Base-by-base conservation (phyloP, 2,113 vertebrate genomes). In the Notarius quadriscutis region DNA sequence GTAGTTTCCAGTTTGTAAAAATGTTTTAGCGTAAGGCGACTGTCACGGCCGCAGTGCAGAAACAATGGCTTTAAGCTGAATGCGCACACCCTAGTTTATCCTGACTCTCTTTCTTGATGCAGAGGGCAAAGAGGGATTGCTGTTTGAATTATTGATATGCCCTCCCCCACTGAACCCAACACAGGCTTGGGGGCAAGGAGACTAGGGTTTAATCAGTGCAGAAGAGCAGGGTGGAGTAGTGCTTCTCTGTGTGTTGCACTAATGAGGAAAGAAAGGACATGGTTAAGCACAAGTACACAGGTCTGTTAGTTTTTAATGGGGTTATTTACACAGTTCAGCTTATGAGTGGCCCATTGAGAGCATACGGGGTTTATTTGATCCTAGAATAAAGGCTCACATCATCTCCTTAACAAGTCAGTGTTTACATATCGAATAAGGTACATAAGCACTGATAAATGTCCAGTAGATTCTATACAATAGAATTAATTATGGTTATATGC, bases 81-180 rank as follows among this genome's bases (percentile, higher is more conserved):
- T 72, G 34, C 65, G 74, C 84, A 60, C 62, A 80, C 69, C 71
- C 60, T 53, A 58, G 63, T 41, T 75, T 58, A 81, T 27, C 74
- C 25, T 20, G 84, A 55, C 10, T 83, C 25, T 10, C 69, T 89
- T 67, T 90, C 87, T 85, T 63, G 55, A 41, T 89, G 88, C 51
- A 86, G 82, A 87, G 89, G 87, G 91, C 89, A 83, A 89, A 89
- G 90, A 84, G 87, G 71, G 86, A 93, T 93, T 92, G 84, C 91
- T 94, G 81, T 84, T 90, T 94, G 87, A 94, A 95, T 95, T 94
- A 95, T 95, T 94, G 94, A 95, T 94, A 92, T 18, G 84, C 89
- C 89, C 88, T 91, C 84, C 71, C 81, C 85, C 75, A 53, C 17
- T n/a, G 83, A 75, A 51, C 57, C 34, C 86, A 50, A 20, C 20